phyloP scores from a whole-genome alignment of 2,113 vertebrate genomes.

The Cryptomyrus ogoouensis region DNA sequence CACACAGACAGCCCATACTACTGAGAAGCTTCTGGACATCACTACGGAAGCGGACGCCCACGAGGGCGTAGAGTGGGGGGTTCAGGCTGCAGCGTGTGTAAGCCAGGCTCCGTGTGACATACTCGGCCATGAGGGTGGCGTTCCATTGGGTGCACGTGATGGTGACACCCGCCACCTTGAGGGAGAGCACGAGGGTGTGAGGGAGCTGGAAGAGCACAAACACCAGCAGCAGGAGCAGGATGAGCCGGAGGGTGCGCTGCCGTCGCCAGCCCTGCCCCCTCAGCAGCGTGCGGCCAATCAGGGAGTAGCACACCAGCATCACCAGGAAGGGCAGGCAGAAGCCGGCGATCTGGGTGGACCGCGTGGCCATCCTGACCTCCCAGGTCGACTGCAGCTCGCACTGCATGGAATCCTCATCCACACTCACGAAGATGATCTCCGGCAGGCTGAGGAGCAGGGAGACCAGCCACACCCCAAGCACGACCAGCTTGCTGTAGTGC shows the following conservation, averaged over 20 bases:
- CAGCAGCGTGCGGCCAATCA: conserved; percentile 65
- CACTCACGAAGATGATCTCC: conserved; percentile 62
- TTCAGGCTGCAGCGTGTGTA: conserved; percentile 86
- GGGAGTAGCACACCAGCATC: conserved; percentile 74
- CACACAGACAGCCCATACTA: conserved; percentile 34
- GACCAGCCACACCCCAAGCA: conserved; percentile 56
- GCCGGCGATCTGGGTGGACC: conserved; percentile 61
- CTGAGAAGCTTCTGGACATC: conserved; percentile 66
- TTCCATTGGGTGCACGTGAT: conserved; percentile 56
- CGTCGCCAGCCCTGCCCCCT: conserved; percentile 53
- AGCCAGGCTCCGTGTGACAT: conserved; percentile 73
- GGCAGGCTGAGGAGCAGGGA: conserved; percentile 73
- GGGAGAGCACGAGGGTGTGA: conserved; percentile 69
- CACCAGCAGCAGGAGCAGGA: conserved; percentile 72
- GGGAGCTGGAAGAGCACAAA: conserved; percentile 83
- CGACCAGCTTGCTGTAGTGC: conserved; percentile 44
- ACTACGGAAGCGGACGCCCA: conserved; percentile 77
- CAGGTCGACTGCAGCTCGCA: conserved; percentile 48
- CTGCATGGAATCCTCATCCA: conserved; percentile 25
- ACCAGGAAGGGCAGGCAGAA: conserved; percentile 71
- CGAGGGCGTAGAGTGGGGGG: conserved; percentile 80
- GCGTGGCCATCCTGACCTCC: conserved; percentile 55
- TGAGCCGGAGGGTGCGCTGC: conserved; percentile 74
- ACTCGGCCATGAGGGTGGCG: conserved; percentile 61
- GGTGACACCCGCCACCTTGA: conserved; percentile 58